Base-by-base conservation (phyloP, 2,113 vertebrate species). In the Syngnathus floridae region DNA sequence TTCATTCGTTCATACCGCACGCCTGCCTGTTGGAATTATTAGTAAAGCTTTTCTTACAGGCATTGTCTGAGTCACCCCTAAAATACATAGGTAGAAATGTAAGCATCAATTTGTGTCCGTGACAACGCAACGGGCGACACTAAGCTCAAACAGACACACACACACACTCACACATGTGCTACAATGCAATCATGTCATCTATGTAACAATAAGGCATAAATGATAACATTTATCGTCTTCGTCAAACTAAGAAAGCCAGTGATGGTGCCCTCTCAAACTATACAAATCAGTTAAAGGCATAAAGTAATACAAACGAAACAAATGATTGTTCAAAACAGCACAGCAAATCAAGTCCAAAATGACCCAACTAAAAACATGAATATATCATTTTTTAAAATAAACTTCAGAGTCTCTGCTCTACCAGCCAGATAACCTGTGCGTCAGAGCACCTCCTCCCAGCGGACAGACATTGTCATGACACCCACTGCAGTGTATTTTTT, bases 131-230 rank as follows among this genome's bases (percentile, higher is more conserved):
- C 71, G 56, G 69, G 77, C 77, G 73, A 85, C 78, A 70, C 58
- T 43, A 26, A 65, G 43, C 71, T 9, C 69, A 62, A 61, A 67
- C 66, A 14, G 59, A 51, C 70, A 12, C 69, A 45, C 70, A 12
- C 69, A 45, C 54, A 41, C 58, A 26, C 61, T 59, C 43, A 83
- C 57, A 72, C 71, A 63, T 72, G 78, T 83, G 87, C 87, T 91
- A 91, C 90, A 90, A 91, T 86, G 84, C 81, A 51, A 49, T 74
- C 83, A 84, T 82, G 84, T 88, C 86, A 71, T 84, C 82, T 84
- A 88, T 80, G 70, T 81, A 88, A 90, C 87, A 83, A 82, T 90
- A 91, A 91, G 88, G 89, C 89, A 89, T 87, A 91, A 91, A 90
- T 88, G 85, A 89, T 89, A 86, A 90, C 66, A 75, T 84, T 84